phyloP scores from a whole-genome alignment of 1,140 invertebrate genomes.

The Drosophila albomicans region DNA sequence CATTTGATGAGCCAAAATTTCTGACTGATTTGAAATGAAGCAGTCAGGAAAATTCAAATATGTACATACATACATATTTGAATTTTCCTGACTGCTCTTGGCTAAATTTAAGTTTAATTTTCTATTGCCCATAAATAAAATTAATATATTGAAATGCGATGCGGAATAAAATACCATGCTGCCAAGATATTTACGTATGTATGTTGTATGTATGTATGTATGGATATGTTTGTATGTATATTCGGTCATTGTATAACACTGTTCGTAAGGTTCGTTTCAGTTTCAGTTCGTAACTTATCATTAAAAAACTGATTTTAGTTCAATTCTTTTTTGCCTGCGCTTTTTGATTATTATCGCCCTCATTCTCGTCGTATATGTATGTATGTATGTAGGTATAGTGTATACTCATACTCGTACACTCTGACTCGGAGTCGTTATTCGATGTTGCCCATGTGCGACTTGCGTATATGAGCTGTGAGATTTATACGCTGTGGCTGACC shows the following conservation, averaged over 20 bases:
- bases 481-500: slow-evolving; percentile 81
- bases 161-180: too few species aligned
- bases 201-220: background rate
- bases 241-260: slow-evolving; percentile 46
- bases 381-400: background rate
- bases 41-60: too few species aligned
- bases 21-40: too few species aligned
- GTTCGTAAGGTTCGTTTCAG: slow-evolving; percentile 23
- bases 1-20: too few species aligned
- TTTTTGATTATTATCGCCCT: slow-evolving; percentile 72
- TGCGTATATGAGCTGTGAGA: slow-evolving; percentile 63
- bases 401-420: background rate
- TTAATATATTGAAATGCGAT: too few species aligned
- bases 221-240: background rate
- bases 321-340: slow-evolving; percentile 61
- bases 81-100: too few species aligned
- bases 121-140: too few species aligned
- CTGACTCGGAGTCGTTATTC: slow-evolving; percentile 26
- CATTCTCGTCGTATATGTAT: slow-evolving; percentile 19
- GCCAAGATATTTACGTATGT: too few species aligned
- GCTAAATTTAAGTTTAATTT: too few species aligned
- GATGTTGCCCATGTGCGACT: slow-evolving; percentile 49
- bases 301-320: slow-evolving; percentile 74
- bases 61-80: too few species aligned
- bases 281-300: slow-evolving; percentile 68